Evolutionary conservation across 2,113 vertebrate species (phyloP), one percentile per base, ranked within the genome.

Genomic region (Tamias sibiricus): DNA sequence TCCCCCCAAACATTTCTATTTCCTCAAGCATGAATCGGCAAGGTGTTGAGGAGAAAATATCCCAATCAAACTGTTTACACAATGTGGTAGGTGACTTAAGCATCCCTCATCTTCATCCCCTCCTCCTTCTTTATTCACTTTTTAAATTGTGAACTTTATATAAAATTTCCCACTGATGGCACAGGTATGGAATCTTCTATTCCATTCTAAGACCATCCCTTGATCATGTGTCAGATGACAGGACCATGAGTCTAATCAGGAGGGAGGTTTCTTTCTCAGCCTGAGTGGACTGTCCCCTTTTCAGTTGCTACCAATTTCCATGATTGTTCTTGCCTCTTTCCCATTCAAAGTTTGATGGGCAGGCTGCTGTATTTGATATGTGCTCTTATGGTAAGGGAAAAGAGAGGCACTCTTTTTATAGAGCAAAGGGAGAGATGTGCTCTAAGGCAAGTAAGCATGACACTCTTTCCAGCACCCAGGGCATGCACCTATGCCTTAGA

Each of bases 351-450:
- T 28, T 62, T 62, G 72, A 74, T 8, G 1, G 47, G 5, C 2
- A 17, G 4, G 20, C 16, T 49, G 42, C 14, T 22, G 8, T 35
- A 17, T 32, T 52, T 66, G 16, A 13, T 28, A 28, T 10, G 28
- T 59, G 35, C 79, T 54, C 52, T 57, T 64, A 74, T 24, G 11
- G 57, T 13, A 52, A 4, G 2, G 8, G 20, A 2, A 82, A 37
- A 49, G 16, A 4, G 26, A 87, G 44, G 6, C 4, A 30, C 22
- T 52, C 7, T 52, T 68, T 75, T 68, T 88, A 26, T 1, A 68
- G 14, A 72, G 59, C 35, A 22, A 66, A 76, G 32, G 11, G 35
- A 80, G 4, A 0, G 12, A 28, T 20, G 0, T 11, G 7, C 4
- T 12, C 30, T 28, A 28, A 37, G 37, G 22, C 35, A 57, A 54